Evolutionary conservation across 2,888 invertebrate genomes (phyloP).

Genomic region (Dysmachus trigonus): DNA sequence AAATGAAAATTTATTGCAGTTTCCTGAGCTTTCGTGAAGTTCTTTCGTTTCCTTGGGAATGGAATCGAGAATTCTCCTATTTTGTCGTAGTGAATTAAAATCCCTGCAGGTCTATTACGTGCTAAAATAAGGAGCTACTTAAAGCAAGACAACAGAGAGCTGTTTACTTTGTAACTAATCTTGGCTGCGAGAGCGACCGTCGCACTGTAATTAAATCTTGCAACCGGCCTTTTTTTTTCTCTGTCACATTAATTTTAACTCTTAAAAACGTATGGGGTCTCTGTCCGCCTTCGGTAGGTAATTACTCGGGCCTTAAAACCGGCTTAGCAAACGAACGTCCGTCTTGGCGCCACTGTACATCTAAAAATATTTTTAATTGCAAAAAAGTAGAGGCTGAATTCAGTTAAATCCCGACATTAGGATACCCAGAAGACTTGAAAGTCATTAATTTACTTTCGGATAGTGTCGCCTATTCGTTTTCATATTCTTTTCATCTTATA

Average conservation of each 20-base stretch:
- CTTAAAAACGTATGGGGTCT: not conserved
- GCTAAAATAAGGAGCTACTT: slow-evolving; percentile 27
- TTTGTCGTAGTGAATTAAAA: slow-evolving; percentile 37
- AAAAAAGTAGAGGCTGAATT: not conserved
- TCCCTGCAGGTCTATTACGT: slow-evolving; percentile 29
- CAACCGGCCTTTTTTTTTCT: not conserved
- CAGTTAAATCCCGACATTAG: not conserved
- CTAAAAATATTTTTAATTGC: not conserved
- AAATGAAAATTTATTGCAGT: slow-evolving; percentile 57
- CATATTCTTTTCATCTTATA: not conserved
- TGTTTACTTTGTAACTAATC: slow-evolving; percentile 15
- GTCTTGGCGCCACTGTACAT: not conserved
- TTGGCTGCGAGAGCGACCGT: not conserved
- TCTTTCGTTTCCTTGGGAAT: slow-evolving; percentile 23
- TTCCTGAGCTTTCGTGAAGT: slow-evolving; percentile 47
- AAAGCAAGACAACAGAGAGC: not conserved
- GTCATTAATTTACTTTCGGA: not conserved
- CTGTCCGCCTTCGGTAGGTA: not conserved
- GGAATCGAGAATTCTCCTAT: slow-evolving; percentile 27
- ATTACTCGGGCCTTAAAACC: not conserved
- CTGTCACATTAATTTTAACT: not conserved
- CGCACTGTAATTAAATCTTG: not conserved
- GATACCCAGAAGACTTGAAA: not conserved
- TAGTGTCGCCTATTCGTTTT: not conserved
- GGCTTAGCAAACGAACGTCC: not conserved